Evolutionary conservation across 2,113 vertebrate species (phyloP).

Genomic region (Crotalus horridus): DNA sequence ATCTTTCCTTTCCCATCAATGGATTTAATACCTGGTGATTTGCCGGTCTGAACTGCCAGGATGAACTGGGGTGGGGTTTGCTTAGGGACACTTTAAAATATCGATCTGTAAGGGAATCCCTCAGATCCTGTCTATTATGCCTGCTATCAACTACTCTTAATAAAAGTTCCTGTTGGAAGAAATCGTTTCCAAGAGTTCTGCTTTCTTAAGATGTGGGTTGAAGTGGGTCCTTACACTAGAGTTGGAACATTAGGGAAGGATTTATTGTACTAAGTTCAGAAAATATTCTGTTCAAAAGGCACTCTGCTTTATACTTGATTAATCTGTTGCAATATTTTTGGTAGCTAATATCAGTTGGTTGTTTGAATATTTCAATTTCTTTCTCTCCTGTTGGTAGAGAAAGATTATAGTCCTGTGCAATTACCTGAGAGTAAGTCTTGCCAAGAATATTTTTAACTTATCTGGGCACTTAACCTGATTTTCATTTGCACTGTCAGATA

Average conservation of each 20-base stretch:
- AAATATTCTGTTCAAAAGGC: not conserved
- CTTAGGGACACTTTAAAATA: too few species aligned
- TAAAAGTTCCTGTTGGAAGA: too few species aligned
- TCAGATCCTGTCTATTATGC: too few species aligned
- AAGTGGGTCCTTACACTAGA: too few species aligned
- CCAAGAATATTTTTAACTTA: not conserved
- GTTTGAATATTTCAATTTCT: not conserved
- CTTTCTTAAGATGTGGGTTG: too few species aligned
- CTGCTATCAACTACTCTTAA: too few species aligned
- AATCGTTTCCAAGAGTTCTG: too few species aligned
- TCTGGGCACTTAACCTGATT: not conserved
- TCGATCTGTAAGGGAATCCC: too few species aligned
- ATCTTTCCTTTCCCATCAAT: too few species aligned
- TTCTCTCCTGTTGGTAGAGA: not conserved
- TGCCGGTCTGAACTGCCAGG: too few species aligned
- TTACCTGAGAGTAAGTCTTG: not conserved
- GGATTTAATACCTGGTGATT: too few species aligned
- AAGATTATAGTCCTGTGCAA: not conserved
- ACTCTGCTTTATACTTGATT: not conserved
- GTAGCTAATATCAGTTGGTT: not conserved
- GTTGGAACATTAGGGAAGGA: not conserved
- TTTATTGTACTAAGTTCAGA: not conserved
- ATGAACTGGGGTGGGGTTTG: too few species aligned
- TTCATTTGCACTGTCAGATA: not conserved
- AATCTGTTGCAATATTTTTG: not conserved